These are phyloP conservation scores for Diadegma fenestrale DNA, from an alignment of 2,888 invertebrate genomes.

Conservation along the genomic window DNA sequence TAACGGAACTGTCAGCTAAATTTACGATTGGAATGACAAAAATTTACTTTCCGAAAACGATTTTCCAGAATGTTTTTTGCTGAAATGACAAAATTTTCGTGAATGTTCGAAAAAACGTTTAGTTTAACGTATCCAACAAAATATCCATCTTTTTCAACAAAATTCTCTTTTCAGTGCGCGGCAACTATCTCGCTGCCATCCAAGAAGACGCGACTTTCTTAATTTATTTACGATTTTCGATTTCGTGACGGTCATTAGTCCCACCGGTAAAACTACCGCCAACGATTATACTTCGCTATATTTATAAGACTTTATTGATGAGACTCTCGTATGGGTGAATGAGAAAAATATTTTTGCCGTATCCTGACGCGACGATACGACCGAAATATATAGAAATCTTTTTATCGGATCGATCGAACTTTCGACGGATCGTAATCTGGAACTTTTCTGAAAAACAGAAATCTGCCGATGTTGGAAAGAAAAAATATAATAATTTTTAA, in stretches of 20 bases:
- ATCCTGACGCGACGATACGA: background rate
- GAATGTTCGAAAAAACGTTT: no score
- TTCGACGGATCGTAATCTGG: slow-evolving; percentile 7
- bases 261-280: slow-evolving; percentile 46
- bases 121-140: no score
- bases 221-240: slow-evolving; percentile 67
- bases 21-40: no score
- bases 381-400: slow-evolving; percentile 1
- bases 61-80: no score
- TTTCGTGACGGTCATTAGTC: slow-evolving; percentile 65
- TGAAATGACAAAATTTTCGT: no score
- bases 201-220: slow-evolving; percentile 63
- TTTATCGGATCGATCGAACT: slow-evolving; percentile 40
- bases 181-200: slow-evolving; percentile 49
- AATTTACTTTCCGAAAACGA: no score
- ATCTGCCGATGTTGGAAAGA: background rate
- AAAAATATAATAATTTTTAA: background rate
- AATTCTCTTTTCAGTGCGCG: no score
- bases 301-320: slow-evolving; percentile 62
- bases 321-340: slow-evolving; percentile 20
- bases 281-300: slow-evolving; percentile 59
- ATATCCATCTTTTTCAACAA: no score
- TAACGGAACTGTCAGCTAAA: no score
- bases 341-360: background rate
- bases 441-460: background rate